A percentile compares a stretch with the other conserved stretches of the same genome.
phyloP scores from a whole-genome alignment of 2,113 vertebrate genomes.

The Butorides virescens region DNA sequence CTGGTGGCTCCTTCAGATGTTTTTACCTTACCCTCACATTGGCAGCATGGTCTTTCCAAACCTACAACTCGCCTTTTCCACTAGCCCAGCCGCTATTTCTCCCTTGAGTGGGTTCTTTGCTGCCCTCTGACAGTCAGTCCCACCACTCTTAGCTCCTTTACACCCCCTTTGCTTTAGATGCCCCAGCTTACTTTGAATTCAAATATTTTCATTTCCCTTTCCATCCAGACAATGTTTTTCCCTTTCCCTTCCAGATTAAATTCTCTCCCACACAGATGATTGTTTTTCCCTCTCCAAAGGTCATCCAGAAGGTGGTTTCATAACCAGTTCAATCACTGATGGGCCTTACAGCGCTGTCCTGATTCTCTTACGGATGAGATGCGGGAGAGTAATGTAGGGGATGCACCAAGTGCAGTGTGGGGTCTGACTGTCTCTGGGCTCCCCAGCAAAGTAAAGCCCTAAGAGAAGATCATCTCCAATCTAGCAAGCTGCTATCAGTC shows the following conservation, averaged over 20 bases:
- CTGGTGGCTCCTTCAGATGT: not conserved
- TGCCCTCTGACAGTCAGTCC: slow-evolving; percentile 11
- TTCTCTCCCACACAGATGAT: slow-evolving; percentile 46
- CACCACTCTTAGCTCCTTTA: slow-evolving; percentile 58
- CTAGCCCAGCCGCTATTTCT: not conserved
- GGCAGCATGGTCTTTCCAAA: not conserved
- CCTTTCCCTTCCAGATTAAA: slow-evolving; percentile 53
- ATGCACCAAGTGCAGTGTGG: not conserved
- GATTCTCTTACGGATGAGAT: not conserved
- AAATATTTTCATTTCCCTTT: slow-evolving; percentile 74
- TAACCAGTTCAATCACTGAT: not conserved
- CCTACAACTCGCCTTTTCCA: not conserved
- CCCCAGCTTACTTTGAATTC: slow-evolving; percentile 59
- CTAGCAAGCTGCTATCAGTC: slow-evolving; percentile 8
- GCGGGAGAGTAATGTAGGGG: not conserved
- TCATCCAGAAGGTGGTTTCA: slow-evolving; percentile 43
- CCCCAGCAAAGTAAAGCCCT: not conserved
- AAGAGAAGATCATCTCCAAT: not conserved
- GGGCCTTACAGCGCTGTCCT: not conserved
- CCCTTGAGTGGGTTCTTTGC: not conserved
- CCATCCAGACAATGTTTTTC: slow-evolving; percentile 70
- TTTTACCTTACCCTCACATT: not conserved
- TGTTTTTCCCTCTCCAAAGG: slow-evolving; percentile 31
- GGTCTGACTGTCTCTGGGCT: not conserved
- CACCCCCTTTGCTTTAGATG: slow-evolving; percentile 59